Conservation (phyloP, 2,797 vertebrate genomes). For the Prunella strophiata region DNA sequence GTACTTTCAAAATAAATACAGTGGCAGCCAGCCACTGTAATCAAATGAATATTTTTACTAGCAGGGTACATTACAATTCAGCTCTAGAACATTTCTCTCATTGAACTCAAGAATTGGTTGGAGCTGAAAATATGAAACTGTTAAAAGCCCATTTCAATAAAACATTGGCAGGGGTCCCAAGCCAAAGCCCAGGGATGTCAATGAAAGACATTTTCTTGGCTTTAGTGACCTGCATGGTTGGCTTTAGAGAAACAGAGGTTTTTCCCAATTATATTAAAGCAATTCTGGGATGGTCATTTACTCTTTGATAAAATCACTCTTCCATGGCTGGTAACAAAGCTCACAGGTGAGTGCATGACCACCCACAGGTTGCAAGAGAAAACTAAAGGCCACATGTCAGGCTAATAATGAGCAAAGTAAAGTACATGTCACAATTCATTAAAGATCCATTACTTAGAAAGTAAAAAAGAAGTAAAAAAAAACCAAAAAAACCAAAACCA, state of each 20-base stretch:
- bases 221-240: not conserved
- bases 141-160: constrained; percentile 42
- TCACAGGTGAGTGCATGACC: not conserved
- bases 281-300: not conserved
- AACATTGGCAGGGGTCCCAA: not conserved
- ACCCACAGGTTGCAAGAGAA: not conserved
- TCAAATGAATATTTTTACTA: constrained; percentile 23
- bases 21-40: not conserved
- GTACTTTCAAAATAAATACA: constrained; percentile 7
- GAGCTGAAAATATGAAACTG: not conserved
- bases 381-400: constrained; percentile 14
- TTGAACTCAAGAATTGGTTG: not conserved
- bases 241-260: not conserved
- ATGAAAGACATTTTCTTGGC: not conserved
- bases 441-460: not conserved
- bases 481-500: not conserved
- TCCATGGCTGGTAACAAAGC: not conserved
- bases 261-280: not conserved
- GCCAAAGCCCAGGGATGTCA: constrained; percentile 5
- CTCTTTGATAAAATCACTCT: constrained; percentile 21
- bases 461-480: not conserved
- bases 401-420: constrained; percentile 37
- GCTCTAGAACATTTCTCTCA: not conserved
- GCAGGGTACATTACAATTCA: not conserved
- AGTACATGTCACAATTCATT: not conserved